Base-by-base conservation (phyloP, 2,797 vertebrate species). In the Gadopsis marmoratus region DNA sequence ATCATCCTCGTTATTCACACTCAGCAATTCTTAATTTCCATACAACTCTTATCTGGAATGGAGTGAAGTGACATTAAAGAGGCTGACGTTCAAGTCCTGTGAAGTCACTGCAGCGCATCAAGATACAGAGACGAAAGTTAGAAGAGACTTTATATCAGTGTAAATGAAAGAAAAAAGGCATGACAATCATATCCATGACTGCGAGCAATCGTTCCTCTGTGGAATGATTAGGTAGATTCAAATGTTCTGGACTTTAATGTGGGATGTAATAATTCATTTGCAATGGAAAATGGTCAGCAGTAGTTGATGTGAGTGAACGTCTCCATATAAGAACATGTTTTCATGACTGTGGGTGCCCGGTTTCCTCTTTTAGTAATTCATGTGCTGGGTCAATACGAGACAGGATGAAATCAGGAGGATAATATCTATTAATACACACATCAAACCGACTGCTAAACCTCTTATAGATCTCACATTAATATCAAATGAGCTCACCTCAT, bases 61-160 rank as follows among this genome's bases (percentile, higher is more conserved):
- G 71, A 87, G 82, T 70, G 68, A 80, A 82, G 66, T 85, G 84
- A 87, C 69, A 87, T 88, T 72, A 84, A 88, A 89, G 61, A 70
- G 59, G 43, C 61, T 74, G 78, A 78, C 31, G 74, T 53, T 76
- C 43, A 60, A 79, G 51, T 61, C 63, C 64, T 85, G 71, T 89
- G 71, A 90, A 88, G 82, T 81, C 62, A 55, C 54, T 39, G 79
- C 55, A 61, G 65, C 13, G 17, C 74, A 86, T 87, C 68, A 85
- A 88, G 83, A 88, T 85, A 87, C 65, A 61, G 53, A 78, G 60
- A 5, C 4, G 13, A 71, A 82, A 81, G 54, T 88, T 75, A 47
- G 33, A 81, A 47, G 43, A 74, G 68, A 73, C 45, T 41, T 74
- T 33, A 26, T 66, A 81, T 84, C 74, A 76, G 55, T 64, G 29